These are phyloP conservation scores for Drosophila bifasciata DNA, from an alignment of 1,140 invertebrate genomes.

Conservation along the genomic window DNA sequence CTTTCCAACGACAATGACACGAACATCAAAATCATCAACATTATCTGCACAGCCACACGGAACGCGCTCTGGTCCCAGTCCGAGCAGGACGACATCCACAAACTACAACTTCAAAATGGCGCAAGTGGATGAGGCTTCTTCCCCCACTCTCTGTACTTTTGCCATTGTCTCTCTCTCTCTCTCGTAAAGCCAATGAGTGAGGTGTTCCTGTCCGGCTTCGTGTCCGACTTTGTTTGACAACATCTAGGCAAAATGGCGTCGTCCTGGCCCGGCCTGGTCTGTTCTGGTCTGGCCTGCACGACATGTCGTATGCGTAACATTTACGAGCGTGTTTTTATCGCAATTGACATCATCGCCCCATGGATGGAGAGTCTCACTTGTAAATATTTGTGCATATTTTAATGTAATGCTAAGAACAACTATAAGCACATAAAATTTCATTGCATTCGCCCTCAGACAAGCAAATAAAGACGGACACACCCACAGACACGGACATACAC, in stretches of 20 bases:
- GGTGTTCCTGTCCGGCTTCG: slow-evolving; percentile 52
- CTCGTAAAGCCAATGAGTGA: slow-evolving; percentile 45
- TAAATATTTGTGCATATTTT: slow-evolving; percentile 50
- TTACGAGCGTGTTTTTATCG: slow-evolving; percentile 65
- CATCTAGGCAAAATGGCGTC: slow-evolving; percentile 52
- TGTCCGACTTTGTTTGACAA: slow-evolving; percentile 49
- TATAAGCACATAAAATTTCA: slow-evolving; percentile 48
- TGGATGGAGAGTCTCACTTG: slow-evolving; percentile 32
- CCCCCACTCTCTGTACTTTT: not conserved
- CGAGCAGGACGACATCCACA: slow-evolving; percentile 27
- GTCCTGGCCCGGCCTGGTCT: too few relatives aligned
- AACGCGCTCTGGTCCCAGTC: slow-evolving; percentile 36
- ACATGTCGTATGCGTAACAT: slow-evolving; percentile 65
- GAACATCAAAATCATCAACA: slow-evolving; percentile 78
- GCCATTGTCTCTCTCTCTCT: not conserved
- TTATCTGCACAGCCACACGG: slow-evolving; percentile 55
- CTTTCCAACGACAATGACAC: slow-evolving; percentile 69
- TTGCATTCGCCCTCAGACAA: slow-evolving; percentile 29
- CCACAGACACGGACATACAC: slow-evolving; percentile 1
- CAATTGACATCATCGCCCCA: slow-evolving; percentile 55
- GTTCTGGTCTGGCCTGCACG: too few relatives aligned
- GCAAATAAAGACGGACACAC: slow-evolving; percentile 20
- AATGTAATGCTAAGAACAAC: slow-evolving; percentile 53
- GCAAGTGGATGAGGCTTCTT: not conserved
- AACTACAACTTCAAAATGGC: slow-evolving; percentile 53